These are phyloP conservation scores for Epinotia demarniana DNA, from an alignment of 2,888 invertebrate genomes.

Conservation along the genomic window DNA sequence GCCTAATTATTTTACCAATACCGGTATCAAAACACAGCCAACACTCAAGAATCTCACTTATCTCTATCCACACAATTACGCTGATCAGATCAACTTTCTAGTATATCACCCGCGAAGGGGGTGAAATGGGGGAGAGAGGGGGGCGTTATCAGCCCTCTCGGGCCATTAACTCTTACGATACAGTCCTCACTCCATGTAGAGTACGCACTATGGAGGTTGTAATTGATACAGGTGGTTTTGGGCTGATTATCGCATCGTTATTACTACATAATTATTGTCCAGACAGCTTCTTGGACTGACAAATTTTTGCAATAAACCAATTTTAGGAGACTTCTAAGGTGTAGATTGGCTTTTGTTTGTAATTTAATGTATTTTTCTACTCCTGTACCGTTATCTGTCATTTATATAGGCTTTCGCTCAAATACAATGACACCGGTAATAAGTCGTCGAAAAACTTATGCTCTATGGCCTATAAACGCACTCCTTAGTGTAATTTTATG, in stretches of 20 bases:
- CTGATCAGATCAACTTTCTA: constrained; percentile 68
- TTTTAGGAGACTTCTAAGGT: too few relatives aligned
- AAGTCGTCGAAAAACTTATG: too few relatives aligned
- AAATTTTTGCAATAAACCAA: too few relatives aligned
- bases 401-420: too few relatives aligned
- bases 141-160: constrained; percentile 73
- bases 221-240: constrained; percentile 65
- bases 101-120: constrained; percentile 43
- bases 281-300: background rate
- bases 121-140: constrained; percentile 28
- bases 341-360: too few relatives aligned
- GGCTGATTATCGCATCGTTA: constrained; percentile 14
- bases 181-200: constrained; percentile 77
- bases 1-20: background rate
- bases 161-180: constrained; percentile 80
- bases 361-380: too few relatives aligned
- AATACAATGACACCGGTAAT: too few relatives aligned
- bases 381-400: too few relatives aligned
- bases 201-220: constrained; percentile 67
- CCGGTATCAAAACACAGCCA: constrained; percentile 29
- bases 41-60: constrained; percentile 54
- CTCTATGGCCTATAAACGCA: too few relatives aligned
- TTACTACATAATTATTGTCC: background rate
- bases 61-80: constrained; percentile 77
- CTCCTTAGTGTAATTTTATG: too few relatives aligned